Evolutionary conservation across 2,797 vertebrate species (phyloP), one percentile per base, ranked within the genome.

Genomic region (Sardinella longiceps): DNA sequence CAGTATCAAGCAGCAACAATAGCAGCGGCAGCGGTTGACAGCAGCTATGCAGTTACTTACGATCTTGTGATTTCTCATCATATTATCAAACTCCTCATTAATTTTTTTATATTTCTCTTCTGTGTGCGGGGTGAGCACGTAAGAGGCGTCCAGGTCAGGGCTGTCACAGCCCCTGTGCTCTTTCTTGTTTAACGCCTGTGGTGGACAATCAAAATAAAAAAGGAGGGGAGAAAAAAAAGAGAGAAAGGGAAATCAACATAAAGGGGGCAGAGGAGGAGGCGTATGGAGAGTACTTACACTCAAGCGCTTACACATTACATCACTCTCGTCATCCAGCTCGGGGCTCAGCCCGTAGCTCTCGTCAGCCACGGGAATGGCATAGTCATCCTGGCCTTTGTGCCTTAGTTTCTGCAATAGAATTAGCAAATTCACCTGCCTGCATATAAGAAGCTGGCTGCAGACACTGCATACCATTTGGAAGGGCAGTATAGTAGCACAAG

Each of bases 81-180:
- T 99, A 96, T 97, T 97, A 97, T 99, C 98, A 93, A 99, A 99
- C 91, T 99, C 98, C 92, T 99, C 98, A 90, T 99, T 98, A 90
- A 99, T 99, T 96, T 98, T 98, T 96, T 99, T 99, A 95, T 99
- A 99, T 91, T 99, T 99, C 94, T 98, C 98, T 94, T 98, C 97
- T 83, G 97, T 98, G 90, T 96, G 97, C 89, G 98, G 97, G 87
- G 97, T 97, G 92, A 99, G 97, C 93, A 97, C 92, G 92, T 97
- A 98, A 87, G 98, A 95, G 92, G 95, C 91, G 10, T 99, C 97
- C 82, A 94, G 94, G 87, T 98, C 97, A 23, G 98, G 98, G 93
- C 98, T 99, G 94, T 99, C 97, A 84, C 98, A 97, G 90, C 97
- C 97, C 95, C 98, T 94, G 94, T 98, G 97, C 93, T 98, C 97